Evolutionary conservation across 2,888 invertebrate species (phyloP).

Genomic region (Mimachlamys varia): DNA sequence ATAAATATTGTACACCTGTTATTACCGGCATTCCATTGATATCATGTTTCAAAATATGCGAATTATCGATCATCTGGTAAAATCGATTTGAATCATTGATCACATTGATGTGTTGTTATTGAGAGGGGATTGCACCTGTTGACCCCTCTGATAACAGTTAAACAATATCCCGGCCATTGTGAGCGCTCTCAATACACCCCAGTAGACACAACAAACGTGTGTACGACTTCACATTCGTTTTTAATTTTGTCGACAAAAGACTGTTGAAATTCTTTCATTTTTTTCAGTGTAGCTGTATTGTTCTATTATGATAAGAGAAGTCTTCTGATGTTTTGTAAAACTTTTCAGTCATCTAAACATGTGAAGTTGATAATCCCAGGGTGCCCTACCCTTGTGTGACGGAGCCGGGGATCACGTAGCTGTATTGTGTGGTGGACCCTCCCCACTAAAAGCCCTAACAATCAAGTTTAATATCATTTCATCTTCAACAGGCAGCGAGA

Average conservation of each 20-base stretch:
- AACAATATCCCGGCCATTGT: not conserved
- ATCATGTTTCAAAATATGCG: not conserved
- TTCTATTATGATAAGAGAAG: not conserved
- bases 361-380: not conserved
- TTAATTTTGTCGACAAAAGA: not conserved
- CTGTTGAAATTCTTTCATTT: not conserved
- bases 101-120: not conserved
- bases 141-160: not conserved
- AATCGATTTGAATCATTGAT: constrained; percentile 31
- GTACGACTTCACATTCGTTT: not conserved
- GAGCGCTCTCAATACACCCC: not conserved
- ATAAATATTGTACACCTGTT: not conserved
- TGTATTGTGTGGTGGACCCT: not conserved
- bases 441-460: not conserved
- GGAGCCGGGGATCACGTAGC: not conserved
- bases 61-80: constrained; percentile 19
- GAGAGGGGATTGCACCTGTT: constrained; percentile 6
- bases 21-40: not conserved
- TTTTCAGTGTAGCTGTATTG: constrained; percentile 19
- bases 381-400: constrained; percentile 3
- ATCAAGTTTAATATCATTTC: not conserved
- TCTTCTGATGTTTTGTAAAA: constrained; percentile 21
- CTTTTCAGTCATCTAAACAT: not conserved
- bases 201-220: not conserved
- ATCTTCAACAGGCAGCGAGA: not conserved